Percentiles rank a stretch among this genome's conserved stretches.
Evolutionary conservation across 2,113 vertebrate species (phyloP).

Genomic region (Xenus cinereus): DNA sequence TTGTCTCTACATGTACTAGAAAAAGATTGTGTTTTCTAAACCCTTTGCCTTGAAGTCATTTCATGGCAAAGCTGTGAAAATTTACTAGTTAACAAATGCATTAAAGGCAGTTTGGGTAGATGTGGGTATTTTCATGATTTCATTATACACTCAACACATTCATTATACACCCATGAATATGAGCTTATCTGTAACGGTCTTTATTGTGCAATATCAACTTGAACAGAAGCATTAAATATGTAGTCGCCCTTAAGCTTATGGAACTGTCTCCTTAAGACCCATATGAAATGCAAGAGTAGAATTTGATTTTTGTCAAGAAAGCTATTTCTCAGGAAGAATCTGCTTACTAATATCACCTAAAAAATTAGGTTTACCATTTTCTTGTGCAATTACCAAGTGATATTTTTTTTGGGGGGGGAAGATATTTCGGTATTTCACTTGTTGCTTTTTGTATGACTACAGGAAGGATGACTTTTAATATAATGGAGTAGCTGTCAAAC

Average conservation of each 20-base stretch:
- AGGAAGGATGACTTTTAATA: neutral
- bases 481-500: slow-evolving; percentile 12
- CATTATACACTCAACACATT: neutral
- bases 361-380: slow-evolving; percentile 32
- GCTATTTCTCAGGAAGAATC: neutral
- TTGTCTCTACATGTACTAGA: neutral
- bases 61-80: neutral
- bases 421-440: neutral
- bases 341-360: slow-evolving; percentile 13
- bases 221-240: neutral
- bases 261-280: neutral
- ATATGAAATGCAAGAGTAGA: neutral
- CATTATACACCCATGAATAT: neutral
- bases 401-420: neutral
- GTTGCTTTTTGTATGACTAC: neutral
- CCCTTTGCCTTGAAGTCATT: neutral
- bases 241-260: slow-evolving; percentile 1
- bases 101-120: neutral
- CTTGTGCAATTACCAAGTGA: slow-evolving; percentile 1
- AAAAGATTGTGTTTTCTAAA: neutral
- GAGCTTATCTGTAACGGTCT: neutral
- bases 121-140: neutral
- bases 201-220: neutral
- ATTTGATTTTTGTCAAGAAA: slow-evolving; percentile 48
- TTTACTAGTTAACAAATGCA: neutral